phyloP scores from a whole-genome alignment of 2,113 vertebrate genomes.

The Epinephelus moara region DNA sequence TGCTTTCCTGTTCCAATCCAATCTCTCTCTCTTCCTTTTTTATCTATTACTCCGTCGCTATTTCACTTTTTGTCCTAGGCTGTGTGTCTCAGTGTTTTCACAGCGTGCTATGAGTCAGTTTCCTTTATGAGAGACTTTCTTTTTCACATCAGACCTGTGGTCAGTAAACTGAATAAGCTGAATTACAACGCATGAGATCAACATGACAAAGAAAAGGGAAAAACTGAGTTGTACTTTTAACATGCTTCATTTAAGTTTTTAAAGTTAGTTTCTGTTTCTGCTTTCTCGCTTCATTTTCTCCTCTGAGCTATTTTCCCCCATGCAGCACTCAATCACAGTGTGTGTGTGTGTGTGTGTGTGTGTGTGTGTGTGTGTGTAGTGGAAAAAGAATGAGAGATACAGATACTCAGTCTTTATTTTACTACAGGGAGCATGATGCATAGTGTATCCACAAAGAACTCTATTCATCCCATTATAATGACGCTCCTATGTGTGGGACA shows the following conservation, averaged over 20 bases:
- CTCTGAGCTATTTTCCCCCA: constrained; percentile 16
- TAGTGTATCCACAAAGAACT: constrained; percentile 55
- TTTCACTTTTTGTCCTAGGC: constrained; percentile 4
- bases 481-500: constrained; percentile 40
- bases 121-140: constrained; percentile 3
- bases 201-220: neutral
- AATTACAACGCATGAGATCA: neutral
- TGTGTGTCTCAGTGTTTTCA: constrained; percentile 22
- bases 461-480: constrained; percentile 58
- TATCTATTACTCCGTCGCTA: neutral
- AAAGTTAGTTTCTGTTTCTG: constrained; percentile 27
- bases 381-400: constrained; percentile 26
- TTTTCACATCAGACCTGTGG: neutral
- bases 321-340: constrained; percentile 19
- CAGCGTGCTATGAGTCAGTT: neutral
- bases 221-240: constrained; percentile 8
- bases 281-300: constrained; percentile 21
- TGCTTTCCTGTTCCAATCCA: constrained; percentile 67
- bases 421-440: constrained; percentile 58
- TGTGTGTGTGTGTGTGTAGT: constrained; percentile 9
- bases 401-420: constrained; percentile 40
- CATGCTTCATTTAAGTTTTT: constrained; percentile 6
- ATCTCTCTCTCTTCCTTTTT: constrained; percentile 28
- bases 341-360: constrained; percentile 14
- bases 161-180: neutral